Conservation (phyloP, 2,888 invertebrate genomes). For the Norana najaformis region DNA sequence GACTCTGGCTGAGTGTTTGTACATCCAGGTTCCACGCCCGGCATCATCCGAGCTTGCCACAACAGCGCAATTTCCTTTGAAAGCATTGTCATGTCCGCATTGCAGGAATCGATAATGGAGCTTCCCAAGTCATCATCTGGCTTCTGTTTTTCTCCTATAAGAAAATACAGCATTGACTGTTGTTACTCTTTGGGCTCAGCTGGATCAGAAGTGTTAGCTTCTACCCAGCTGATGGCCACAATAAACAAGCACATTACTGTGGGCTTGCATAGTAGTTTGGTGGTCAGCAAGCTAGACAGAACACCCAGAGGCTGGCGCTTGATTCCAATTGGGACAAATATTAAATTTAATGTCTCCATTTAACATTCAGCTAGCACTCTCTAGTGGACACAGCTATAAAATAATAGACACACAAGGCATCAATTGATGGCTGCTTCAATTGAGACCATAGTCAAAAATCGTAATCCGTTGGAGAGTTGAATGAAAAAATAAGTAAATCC, state of each 20-base stretch:
- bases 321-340: not conserved
- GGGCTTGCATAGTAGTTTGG: not conserved
- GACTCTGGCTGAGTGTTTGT: not conserved
- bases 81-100: not conserved
- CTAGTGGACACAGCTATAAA: too few relatives aligned
- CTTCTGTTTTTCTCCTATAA: conserved; percentile 13
- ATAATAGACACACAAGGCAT: too few relatives aligned
- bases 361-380: too few relatives aligned
- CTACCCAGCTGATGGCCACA: not conserved
- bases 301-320: not conserved
- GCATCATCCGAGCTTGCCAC: not conserved
- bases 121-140: not conserved
- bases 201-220: not conserved
- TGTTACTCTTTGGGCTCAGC: not conserved
- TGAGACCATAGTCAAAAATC: too few relatives aligned
- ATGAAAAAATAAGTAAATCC: too few relatives aligned
- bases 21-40: not conserved
- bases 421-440: too few relatives aligned
- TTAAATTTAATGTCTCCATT: not conserved
- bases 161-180: not conserved
- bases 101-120: not conserved
- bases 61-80: not conserved
- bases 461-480: too few relatives aligned
- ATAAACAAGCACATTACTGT: not conserved
- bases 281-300: not conserved